Conservation (phyloP, 2,888 invertebrate species). For the Rutpela maculata region DNA sequence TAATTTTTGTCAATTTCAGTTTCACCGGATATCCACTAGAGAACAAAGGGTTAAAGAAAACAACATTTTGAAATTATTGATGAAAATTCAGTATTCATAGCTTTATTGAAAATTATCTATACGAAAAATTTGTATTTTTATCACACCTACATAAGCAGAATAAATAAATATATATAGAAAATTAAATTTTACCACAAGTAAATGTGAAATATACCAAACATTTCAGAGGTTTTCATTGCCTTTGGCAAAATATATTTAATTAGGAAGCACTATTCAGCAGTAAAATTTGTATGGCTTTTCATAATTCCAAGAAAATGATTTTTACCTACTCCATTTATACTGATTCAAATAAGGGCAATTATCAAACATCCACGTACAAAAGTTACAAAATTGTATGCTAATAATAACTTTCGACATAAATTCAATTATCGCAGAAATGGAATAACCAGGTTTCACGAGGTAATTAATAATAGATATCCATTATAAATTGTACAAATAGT, state of each 20-base stretch:
- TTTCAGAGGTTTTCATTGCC: background rate
- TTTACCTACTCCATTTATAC: background rate
- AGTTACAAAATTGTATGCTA: background rate
- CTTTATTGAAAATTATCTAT: too few species aligned
- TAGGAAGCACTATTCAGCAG: background rate
- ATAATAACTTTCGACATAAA: slow-evolving; percentile 5
- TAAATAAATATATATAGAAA: background rate
- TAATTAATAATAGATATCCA: background rate
- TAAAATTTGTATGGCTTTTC: background rate
- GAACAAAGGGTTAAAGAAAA: too few species aligned
- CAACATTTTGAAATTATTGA: too few species aligned
- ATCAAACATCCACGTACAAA: background rate
- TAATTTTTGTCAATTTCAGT: too few species aligned
- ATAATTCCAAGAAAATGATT: background rate
- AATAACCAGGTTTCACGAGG: background rate
- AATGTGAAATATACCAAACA: background rate
- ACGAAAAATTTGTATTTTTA: too few species aligned
- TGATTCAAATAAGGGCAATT: background rate
- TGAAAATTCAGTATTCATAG: too few species aligned
- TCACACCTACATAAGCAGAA: background rate
- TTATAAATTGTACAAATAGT: background rate
- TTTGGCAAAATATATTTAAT: background rate
- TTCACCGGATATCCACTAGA: too few species aligned
- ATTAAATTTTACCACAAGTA: background rate
- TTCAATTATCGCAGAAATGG: slow-evolving; percentile 7